These are phyloP conservation scores for Meiosimyza platycephala DNA, from an alignment of 2,888 invertebrate genomes.

Conservation along the genomic window DNA sequence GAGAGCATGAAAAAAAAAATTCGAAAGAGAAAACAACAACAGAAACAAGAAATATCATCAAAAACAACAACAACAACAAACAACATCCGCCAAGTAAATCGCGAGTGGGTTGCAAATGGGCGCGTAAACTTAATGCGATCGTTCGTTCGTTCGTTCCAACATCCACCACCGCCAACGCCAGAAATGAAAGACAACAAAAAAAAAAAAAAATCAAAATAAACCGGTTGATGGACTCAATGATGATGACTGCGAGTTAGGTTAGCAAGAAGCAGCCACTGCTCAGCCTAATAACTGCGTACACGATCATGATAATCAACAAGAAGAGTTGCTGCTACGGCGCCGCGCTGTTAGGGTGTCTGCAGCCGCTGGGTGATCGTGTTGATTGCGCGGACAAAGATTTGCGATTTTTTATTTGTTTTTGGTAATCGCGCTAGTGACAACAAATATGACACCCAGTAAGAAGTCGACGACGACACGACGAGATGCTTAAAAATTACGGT, in stretches of 20 bases:
- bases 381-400: neutral
- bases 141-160: conserved; percentile 16
- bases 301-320: neutral
- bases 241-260: neutral
- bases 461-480: too few species aligned
- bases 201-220: too few species aligned
- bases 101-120: conserved; percentile 64
- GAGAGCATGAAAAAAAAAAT: too few species aligned
- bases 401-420: too few species aligned
- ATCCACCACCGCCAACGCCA: conserved; percentile 27
- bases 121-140: conserved; percentile 48
- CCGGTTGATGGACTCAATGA: conserved; percentile 10
- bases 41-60: neutral
- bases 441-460: too few species aligned
- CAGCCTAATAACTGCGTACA: conserved; percentile 20
- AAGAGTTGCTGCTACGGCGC: neutral
- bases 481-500: too few species aligned
- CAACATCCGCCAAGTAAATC: conserved; percentile 26
- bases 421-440: too few species aligned
- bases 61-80: conserved; percentile 4
- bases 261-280: neutral
- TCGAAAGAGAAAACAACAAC: neutral
- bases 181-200: too few species aligned
- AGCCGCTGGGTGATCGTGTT: conserved; percentile 22
- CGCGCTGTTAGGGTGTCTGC: conserved; percentile 25